Evolutionary conservation across 2,113 vertebrate genomes (phyloP).

Genomic region (Eleginops maclovinus): DNA sequence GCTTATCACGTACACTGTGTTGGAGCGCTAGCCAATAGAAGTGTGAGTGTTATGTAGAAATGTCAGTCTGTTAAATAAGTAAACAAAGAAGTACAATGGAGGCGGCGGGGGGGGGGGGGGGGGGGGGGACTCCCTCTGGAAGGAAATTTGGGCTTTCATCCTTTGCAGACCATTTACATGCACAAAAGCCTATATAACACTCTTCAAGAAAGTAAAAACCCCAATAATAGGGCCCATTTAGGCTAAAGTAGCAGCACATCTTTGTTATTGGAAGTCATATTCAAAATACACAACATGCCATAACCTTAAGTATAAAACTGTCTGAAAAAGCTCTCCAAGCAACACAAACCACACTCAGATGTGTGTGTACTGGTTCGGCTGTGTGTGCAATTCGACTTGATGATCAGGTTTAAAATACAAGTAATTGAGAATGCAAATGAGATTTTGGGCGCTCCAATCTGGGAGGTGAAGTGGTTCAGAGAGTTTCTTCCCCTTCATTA

Average conservation of each 20-base stretch:
- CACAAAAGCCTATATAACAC: too few relatives aligned
- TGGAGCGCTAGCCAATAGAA: too few relatives aligned
- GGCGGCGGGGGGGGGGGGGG: too few relatives aligned
- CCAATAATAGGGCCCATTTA: too few relatives aligned
- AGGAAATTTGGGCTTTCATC: too few relatives aligned
- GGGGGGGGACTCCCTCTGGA: too few relatives aligned
- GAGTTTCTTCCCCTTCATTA: slow-evolving; percentile 80
- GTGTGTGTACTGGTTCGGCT: slow-evolving; percentile 44
- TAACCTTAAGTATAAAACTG: background rate
- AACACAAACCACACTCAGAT: background rate
- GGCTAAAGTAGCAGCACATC: background rate
- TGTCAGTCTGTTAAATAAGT: too few relatives aligned
- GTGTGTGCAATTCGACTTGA: slow-evolving; percentile 69
- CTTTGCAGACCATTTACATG: too few relatives aligned
- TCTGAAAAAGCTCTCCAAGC: background rate
- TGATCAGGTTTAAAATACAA: slow-evolving; percentile 69
- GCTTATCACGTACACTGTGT: too few relatives aligned
- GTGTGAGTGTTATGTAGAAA: too few relatives aligned
- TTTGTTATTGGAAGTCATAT: background rate
- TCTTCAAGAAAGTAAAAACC: too few relatives aligned
- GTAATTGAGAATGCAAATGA: slow-evolving; percentile 76
- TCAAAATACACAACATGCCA: background rate
- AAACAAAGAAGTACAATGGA: too few relatives aligned
- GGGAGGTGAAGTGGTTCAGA: slow-evolving; percentile 79
- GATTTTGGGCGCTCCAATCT: slow-evolving; percentile 67